Evolutionary conservation across 2,888 invertebrate genomes (phyloP).

Genomic region (Drosophila macrothrix): DNA sequence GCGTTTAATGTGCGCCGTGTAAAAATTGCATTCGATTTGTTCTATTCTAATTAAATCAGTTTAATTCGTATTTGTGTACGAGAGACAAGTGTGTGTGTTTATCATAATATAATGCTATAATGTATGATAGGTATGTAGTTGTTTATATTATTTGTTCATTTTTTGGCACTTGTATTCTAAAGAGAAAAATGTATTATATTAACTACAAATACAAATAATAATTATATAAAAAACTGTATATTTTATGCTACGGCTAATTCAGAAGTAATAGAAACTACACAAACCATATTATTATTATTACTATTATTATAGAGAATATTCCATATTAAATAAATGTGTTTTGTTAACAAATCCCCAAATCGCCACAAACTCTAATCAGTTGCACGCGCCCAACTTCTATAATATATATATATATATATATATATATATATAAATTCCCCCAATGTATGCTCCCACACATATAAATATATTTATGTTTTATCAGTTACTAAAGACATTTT

Average conservation of each 20-base stretch:
- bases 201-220: constrained; percentile 69
- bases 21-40: constrained; percentile 54
- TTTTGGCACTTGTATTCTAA: constrained; percentile 64
- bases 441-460: background rate
- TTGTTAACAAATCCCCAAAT: constrained; percentile 58
- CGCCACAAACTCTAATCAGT: constrained; percentile 31
- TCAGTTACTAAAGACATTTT: background rate
- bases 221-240: constrained; percentile 60
- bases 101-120: constrained; percentile 16
- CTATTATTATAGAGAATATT: constrained; percentile 69
- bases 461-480: background rate
- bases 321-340: constrained; percentile 71
- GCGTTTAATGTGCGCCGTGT: constrained; percentile 64
- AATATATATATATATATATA: background rate
- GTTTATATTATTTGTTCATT: constrained; percentile 67
- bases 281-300: constrained; percentile 46
- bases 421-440: background rate
- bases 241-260: constrained; percentile 59
- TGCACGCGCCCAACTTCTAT: constrained; percentile 31
- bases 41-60: constrained; percentile 20
- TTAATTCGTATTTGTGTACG: constrained; percentile 36
- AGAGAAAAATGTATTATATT: constrained; percentile 68
- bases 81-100: constrained; percentile 64
- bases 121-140: constrained; percentile 50
- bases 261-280: constrained; percentile 60